Base-by-base conservation (phyloP, 1,140 invertebrate species). In the Nebria ingens region DNA sequence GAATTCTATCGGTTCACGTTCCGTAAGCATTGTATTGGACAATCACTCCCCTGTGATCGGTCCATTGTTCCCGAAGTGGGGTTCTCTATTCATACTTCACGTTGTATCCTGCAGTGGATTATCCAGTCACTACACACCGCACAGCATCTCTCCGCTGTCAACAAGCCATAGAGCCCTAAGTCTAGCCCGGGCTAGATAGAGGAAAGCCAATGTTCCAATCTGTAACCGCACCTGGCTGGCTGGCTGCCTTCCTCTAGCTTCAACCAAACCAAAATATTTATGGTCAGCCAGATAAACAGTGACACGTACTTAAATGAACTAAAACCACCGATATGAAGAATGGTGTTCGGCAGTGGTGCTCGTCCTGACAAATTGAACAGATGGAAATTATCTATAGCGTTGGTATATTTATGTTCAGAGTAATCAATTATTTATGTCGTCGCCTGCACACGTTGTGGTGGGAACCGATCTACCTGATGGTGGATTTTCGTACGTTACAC, bases 1-100 rank as follows among this genome's bases (percentile, higher is more conserved):
- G 40, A 45, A 45, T 17, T 45, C 40, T 45, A 45, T 45, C 40
- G 40, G 17, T 9, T 17, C 6, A 45, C 9, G 40, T 9, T 12
- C 9, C 4, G 9, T 9, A 17, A 4, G 40, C 17, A 45, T 45
- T 45, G 40, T 45, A 45, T 45, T 17, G 17, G 15, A 45, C 40
- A 45, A 45, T 45, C 40, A 45, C 6, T 45, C 40, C 40, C 40
- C 17, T 11, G 40, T 45, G 40, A 45, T 45, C 40, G 40, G 40
- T 11, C 40, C 40, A 45, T 45, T 45, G 40, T 45, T 45, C 40
- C 40, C 40, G 40, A 45, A 45, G 40, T 45, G 40, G 40, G 40
- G 9, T 12, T 17, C 15, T 45, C 40, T 17, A 45, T 45, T 45
- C 40, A 45, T 17, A 45, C 9, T 17, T 6, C 40, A 34, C 40